A percentile compares a stretch with the other conserved stretches of the same genome.
Evolutionary conservation across 2,888 invertebrate genomes (phyloP).

Genomic region (Torymus tubicola): DNA sequence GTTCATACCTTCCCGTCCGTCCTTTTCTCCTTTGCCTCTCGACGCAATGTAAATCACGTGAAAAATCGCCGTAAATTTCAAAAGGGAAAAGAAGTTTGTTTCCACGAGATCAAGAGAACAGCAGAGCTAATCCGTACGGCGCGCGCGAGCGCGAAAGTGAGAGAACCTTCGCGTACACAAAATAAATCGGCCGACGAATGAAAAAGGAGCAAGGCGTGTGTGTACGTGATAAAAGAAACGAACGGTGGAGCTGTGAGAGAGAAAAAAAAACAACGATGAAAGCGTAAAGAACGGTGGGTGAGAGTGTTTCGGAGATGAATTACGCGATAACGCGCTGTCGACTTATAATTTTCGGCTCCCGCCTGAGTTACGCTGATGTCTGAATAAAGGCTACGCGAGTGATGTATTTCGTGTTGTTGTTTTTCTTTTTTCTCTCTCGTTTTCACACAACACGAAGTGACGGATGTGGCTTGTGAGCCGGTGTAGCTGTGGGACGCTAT

Average conservation of each 20-base stretch:
- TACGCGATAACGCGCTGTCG: conserved; percentile 36
- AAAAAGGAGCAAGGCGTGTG: not conserved
- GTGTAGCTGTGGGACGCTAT: too few species aligned
- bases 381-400: not conserved
- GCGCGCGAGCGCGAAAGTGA: conserved; percentile 22
- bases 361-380: not conserved
- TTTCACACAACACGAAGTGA: too few species aligned
- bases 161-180: conserved; percentile 12
- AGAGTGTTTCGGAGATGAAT: conserved; percentile 29
- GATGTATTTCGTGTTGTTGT: too few species aligned
- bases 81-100: conserved; percentile 43
- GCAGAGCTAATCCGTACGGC: conserved; percentile 35
- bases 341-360: conserved; percentile 45
- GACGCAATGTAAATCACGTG: conserved; percentile 48
- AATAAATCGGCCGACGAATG: conserved; percentile 44
- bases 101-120: conserved; percentile 12
- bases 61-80: conserved; percentile 45
- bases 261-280: conserved; percentile 6
- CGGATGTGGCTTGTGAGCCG: too few species aligned
- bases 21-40: not conserved
- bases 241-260: conserved; percentile 16
- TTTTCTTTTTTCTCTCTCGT: too few species aligned
- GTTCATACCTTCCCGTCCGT: not conserved
- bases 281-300: not conserved
- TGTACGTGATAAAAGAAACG: conserved; percentile 47